Evolutionary conservation across 2,113 vertebrate genomes (phyloP), one percentile per base, ranked within the genome.

Genomic region (Mellivora capensis): DNA sequence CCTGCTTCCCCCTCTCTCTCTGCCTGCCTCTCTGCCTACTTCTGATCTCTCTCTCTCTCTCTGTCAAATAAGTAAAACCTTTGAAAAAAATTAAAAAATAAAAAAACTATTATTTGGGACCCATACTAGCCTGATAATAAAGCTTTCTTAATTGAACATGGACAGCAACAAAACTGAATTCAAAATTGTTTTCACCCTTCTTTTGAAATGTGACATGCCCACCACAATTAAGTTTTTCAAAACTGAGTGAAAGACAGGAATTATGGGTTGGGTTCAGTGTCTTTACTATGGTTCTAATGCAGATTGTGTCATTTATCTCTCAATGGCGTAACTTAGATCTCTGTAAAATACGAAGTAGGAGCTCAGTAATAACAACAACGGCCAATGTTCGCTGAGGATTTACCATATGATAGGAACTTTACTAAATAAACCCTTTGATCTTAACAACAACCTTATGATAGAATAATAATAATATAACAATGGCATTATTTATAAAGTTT

Each of bases 401-500:
- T 87, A 62, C 18, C 81, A 11, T 72, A 39, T 47, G 17, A 87
- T 37, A 57, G n/a, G 67, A 84, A 71, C 37, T 90, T 84, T 82
- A 61, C 20, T 80, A 34, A 81, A 23, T 80, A 34, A 81, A 23
- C 34, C 23, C 17, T 93, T 87, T 82, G n/a, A 31, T 81, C 31
- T 47, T 81, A 13, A 44, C 13, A 72, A 17, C 10, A 87, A 21
- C 14, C 21, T 44, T 62, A 44, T 42, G 29, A 77, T 10, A 91
- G 1, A 44, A 47, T 42, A 72, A 67, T 67, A 64, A 72, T 74
- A 74, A 72, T 42, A 42, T 44, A 74, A 29, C 13, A 89, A 62
- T 71, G 34, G 13, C 39, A 86, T 85, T 96, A 54, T 71, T 93
- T 93, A n/a, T 90, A 57, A 79, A 90, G 27, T 89, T 95, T 94